Evolutionary conservation across 2,113 vertebrate genomes (phyloP), one percentile per base, ranked within the genome.

Genomic region (Coregonus clupeaformis): DNA sequence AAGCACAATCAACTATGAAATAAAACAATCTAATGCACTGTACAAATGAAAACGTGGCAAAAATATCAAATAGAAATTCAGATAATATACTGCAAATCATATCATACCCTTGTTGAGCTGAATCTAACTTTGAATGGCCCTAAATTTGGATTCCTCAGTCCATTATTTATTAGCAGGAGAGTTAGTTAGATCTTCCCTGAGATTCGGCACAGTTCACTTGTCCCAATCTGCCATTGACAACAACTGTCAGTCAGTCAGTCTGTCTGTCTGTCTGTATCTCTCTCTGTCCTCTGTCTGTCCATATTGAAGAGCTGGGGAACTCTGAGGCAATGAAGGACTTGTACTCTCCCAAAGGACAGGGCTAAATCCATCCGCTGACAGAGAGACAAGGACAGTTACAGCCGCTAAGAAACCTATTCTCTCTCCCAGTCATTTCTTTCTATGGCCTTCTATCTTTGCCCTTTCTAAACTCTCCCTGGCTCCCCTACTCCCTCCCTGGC

Each of bases 301-400:
- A n/a, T 30, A 72, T 49, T 42, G 6, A 36, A 24, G 59, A 63
- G 74, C 69, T 25, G 13, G 25, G 63, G 27, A 65, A 65, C 45
- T 4, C 22, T 18, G 22, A 27, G 42, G 25, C 20, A n/a, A n/a
- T 27, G 14, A 24, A 62, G 32, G 68, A 57, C n/a, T 27, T 45
- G 55, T 63, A 57, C 66, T 42, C 78, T 66, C 45, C 20, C 66
- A 80, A 74, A 80, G 74, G 74, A 77, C 79, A 77, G 70, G 24
- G 42, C 66, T 77, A 80, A 80, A 80, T 80, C 73, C 73, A 79
- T 79, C 77, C 25, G 13, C 73, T 71, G 71, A 71, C 73, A 68
- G 45, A 69, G n/a, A 69, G n/a, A 47, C 68, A 57, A 60, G 59
- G 49, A 71, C 65, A 60, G 55, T 42, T 16, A 4, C 29, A 45